A percentile compares a stretch with the other conserved stretches of the same genome.
Conservation (phyloP, 2,888 invertebrate species). For the Hetaerina titia region DNA sequence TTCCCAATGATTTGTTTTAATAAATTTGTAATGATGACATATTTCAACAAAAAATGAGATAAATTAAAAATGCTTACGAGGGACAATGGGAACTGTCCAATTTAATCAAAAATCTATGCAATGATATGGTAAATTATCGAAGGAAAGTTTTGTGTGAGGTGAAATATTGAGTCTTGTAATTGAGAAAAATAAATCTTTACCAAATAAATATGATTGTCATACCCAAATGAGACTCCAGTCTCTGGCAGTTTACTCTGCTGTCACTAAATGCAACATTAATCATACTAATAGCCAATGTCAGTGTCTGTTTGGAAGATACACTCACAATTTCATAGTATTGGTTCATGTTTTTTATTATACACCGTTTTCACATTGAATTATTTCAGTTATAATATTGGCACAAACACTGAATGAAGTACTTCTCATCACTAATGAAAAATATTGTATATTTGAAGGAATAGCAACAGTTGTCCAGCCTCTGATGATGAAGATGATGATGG, state of each 20-base stretch:
- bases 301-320: background rate
- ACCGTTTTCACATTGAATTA: background rate
- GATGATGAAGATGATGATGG: conserved; percentile 47
- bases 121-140: no score
- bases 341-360: background rate
- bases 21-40: no score
- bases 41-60: no score
- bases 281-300: no score
- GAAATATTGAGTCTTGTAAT: background rate
- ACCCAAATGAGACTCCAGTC: background rate
- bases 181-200: background rate
- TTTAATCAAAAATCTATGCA: no score
- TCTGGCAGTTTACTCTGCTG: background rate
- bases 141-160: background rate
- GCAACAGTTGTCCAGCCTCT: conserved; percentile 52
- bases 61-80: no score
- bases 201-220: no score
- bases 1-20: no score
- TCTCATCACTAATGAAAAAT: background rate
- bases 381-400: background rate
- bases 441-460: background rate
- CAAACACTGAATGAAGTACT: background rate
- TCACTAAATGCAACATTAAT: background rate
- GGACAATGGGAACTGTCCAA: no score
- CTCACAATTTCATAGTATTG: background rate